phyloP scores from a whole-genome alignment of 2,888 invertebrate species.

The Cataglyphis rosenhaueri region DNA sequence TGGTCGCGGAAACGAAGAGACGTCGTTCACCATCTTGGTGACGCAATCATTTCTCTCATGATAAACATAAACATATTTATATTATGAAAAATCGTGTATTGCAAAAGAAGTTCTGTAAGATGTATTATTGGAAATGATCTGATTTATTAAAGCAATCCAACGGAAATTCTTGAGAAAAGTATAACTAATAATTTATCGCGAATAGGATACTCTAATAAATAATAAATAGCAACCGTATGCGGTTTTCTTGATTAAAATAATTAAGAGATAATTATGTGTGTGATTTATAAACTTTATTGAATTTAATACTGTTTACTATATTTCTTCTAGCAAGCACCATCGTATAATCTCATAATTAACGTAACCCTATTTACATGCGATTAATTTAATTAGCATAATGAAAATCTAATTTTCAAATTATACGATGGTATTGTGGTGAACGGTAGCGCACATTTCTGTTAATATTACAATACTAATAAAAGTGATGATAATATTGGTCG shows the following conservation, averaged over 20 bases:
- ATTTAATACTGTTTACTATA: slow-evolving; percentile 9
- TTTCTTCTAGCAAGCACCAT: neutral
- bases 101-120: no score
- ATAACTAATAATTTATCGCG: neutral
- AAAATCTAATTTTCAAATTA: slow-evolving; percentile 17
- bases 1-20: slow-evolving; percentile 36
- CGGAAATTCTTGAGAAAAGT: neutral
- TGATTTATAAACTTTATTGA: slow-evolving; percentile 1
- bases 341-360: slow-evolving; percentile 26
- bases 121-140: neutral
- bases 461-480: slow-evolving; percentile 66
- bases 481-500: slow-evolving; percentile 38
- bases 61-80: slow-evolving; percentile 60
- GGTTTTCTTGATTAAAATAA: neutral
- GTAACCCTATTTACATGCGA: slow-evolving; percentile 27
- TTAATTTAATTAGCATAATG: slow-evolving; percentile 39
- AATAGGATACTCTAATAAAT: neutral
- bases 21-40: slow-evolving; percentile 15
- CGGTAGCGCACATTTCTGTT: slow-evolving; percentile 58
- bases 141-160: neutral
- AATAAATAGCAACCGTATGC: neutral
- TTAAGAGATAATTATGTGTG: neutral
- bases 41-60: slow-evolving; percentile 44
- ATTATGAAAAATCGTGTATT: neutral
- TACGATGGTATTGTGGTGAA: slow-evolving; percentile 25